Base-by-base conservation (phyloP, 2,113 vertebrate species). In the Phasianus colchicus region DNA sequence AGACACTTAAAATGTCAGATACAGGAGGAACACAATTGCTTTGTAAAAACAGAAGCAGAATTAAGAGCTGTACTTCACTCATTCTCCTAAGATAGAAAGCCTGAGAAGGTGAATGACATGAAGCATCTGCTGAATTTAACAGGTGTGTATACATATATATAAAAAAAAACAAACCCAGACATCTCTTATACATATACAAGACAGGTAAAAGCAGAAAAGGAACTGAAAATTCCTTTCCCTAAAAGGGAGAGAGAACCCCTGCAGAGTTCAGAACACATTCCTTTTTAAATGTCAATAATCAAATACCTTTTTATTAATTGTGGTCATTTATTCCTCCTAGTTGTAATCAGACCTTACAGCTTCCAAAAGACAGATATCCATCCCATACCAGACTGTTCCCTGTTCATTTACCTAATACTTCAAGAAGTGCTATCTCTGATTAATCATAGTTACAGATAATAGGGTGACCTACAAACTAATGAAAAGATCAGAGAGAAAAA, bases 361-460 rank as follows among this genome's bases (percentile, higher is more conserved):
- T 81, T 88, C 65, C 66, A 40, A 74, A 82, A 60, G 52, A 60
- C n/a, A 93, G 71, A 87, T 25, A 88, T 6, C n/a, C 27, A 69
- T 76, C 77, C 75, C 36, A 22, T 43, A 63, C 10, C 3, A 76
- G 11, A 54, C 43, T 83, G 67, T 57, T 93, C 66, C 70, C 78
- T 73, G 13, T 67, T 82, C n/a, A 45, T 82, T 70, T 88, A 61
- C n/a, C 69, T 57, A 24, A 19, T 29, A 74, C 12, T 61, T 83
- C 73, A 10, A 43, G 57, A 79, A 71, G 20, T n/a, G 27, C 13
- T 30, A 2, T 43, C 36, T 81, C 43, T 81, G 79, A 92, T 69
- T 81, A 81, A 47, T 43, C 52, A n/a, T 52, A 34, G 83, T 83
- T 92, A 86, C 67, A 57, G 30, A 32, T 30, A 32, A 57, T 18